A percentile compares a stretch with the other conserved stretches of the same genome.
These are phyloP conservation scores for Sialis fuliginosa DNA, from an alignment of 2,888 invertebrate genomes.

Conservation along the genomic window DNA sequence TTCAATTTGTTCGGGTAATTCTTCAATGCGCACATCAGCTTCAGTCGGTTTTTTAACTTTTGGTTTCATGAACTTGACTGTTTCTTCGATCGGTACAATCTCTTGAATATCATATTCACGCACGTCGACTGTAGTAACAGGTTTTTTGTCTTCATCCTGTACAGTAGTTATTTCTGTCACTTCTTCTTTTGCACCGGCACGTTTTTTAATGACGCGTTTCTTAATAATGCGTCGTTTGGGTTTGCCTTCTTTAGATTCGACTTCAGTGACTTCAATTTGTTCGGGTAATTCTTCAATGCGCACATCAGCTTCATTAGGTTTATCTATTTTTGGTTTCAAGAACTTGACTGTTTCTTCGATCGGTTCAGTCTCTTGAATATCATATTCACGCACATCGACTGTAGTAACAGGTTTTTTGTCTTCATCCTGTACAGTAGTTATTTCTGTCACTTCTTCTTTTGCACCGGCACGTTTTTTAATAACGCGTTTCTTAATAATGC, in stretches of 20 bases:
- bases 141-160: conserved; percentile 18
- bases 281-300: conserved; percentile 11
- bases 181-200: conserved; percentile 19
- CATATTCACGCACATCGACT: conserved; percentile 7
- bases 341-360: conserved; percentile 2
- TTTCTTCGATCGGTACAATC: conserved; percentile 15
- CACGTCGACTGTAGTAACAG: conserved; percentile 15
- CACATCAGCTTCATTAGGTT: conserved; percentile 6
- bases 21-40: conserved; percentile 14
- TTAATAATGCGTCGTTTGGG: conserved; percentile 17
- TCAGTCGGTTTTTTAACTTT: conserved; percentile 12
- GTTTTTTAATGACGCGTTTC: conserved; percentile 20
- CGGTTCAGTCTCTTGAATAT: not conserved
- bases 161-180: conserved; percentile 20
- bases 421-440: conserved; percentile 13
- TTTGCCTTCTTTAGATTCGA: conserved; percentile 11
- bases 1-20: conserved; percentile 16
- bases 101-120: conserved; percentile 11
- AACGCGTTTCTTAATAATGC: conserved; percentile 2
- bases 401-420: conserved; percentile 3
- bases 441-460: conserved; percentile 7
- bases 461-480: conserved; percentile 5
- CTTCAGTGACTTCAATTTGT: conserved; percentile 14
- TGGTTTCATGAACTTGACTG: conserved; percentile 15
- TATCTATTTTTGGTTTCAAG: conserved; percentile 1